A percentile compares a stretch with the other conserved stretches of the same genome.
phyloP scores from a whole-genome alignment of 1,140 invertebrate genomes.

The Sarcophaga bullata region DNA sequence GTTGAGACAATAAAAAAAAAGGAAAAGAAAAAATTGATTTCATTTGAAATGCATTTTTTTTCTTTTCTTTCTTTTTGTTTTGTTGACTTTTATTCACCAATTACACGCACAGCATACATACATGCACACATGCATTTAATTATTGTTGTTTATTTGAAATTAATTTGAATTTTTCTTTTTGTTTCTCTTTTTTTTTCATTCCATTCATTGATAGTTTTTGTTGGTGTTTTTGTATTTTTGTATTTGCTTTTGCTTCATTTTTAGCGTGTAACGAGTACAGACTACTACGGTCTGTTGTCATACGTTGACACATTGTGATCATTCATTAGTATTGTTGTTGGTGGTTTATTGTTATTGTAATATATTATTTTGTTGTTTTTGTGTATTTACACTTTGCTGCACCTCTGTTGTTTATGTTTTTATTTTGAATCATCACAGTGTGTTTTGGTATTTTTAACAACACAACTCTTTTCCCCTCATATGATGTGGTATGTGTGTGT shows the following conservation, averaged over 20 bases:
- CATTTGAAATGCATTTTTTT: no score
- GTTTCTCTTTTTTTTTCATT: no score
- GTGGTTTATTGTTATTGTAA: neutral
- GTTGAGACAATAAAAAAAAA: no score
- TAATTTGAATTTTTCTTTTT: neutral
- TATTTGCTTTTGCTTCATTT: neutral
- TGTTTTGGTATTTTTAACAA: neutral
- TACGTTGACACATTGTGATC: slow-evolving; percentile 18
- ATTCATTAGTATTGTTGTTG: slow-evolving; percentile 4
- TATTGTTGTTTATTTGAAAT: neutral
- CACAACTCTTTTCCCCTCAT: no score
- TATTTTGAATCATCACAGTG: neutral
- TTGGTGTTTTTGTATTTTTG: neutral
- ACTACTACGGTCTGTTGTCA: neutral
- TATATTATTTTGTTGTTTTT: neutral
- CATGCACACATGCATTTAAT: neutral
- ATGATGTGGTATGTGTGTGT: neutral
- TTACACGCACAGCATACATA: neutral
- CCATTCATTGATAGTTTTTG: neutral
- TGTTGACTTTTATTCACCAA: neutral
- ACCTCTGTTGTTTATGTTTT: neutral
- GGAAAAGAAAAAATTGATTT: no score
- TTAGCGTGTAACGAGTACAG: neutral
- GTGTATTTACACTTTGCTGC: neutral
- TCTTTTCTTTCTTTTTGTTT: neutral